These are phyloP conservation scores for Ethmia dodecea DNA, from an alignment of 2,888 invertebrate species.

Conservation along the genomic window DNA sequence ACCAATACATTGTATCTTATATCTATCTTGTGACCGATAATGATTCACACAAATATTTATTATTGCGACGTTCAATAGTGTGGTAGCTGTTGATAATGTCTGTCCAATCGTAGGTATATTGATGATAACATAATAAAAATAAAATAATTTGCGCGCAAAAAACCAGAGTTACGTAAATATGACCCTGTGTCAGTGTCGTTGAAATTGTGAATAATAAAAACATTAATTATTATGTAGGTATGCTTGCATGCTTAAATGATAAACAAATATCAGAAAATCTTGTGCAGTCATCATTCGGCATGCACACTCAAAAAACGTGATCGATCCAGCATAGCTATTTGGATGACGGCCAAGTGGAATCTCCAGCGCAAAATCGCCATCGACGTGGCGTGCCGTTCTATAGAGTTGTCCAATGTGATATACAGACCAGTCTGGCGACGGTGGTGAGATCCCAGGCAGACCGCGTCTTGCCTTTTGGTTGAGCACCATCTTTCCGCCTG, in stretches of 20 bases:
- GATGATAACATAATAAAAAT: not conserved
- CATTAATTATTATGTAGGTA: too few species aligned
- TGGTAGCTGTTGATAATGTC: conserved; percentile 6
- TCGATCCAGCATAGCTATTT: conserved; percentile 69
- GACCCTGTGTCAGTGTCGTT: not conserved
- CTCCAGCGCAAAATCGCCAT: conserved; percentile 46
- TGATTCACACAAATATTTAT: too few species aligned
- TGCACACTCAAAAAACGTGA: conserved; percentile 52
- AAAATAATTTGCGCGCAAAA: conserved; percentile 1
- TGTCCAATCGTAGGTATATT: conserved; percentile 1
- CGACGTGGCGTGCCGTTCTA: conserved; percentile 19
- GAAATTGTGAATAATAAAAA: not conserved
- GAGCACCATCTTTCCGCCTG: conserved; percentile 65
- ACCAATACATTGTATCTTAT: not conserved
- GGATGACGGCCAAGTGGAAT: conserved; percentile 59
- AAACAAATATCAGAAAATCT: conserved; percentile 24
- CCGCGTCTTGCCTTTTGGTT: conserved; percentile 66
- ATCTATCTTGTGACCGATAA: too few species aligned
- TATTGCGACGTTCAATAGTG: too few species aligned
- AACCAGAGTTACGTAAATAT: too few species aligned
- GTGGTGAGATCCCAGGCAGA: conserved; percentile 80
- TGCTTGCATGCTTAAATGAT: too few species aligned
- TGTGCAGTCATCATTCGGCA: conserved; percentile 49
- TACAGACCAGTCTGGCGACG: conserved; percentile 77
- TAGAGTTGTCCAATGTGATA: conserved; percentile 15